Evolutionary conservation across 2,888 invertebrate genomes (phyloP).

Genomic region (Chydorus sphaericus): DNA sequence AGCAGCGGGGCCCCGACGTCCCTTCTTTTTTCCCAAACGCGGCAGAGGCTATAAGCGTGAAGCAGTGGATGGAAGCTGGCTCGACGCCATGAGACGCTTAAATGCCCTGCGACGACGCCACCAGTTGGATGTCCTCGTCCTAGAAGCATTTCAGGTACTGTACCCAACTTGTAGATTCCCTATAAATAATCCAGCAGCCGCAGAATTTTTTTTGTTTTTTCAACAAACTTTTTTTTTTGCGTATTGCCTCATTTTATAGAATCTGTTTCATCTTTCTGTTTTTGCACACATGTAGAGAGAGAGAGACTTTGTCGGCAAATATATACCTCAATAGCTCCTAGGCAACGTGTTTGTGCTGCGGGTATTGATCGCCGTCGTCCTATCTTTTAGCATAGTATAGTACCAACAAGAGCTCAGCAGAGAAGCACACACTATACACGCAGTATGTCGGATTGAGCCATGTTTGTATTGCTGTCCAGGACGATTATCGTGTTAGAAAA

Average conservation of each 20-base stretch:
- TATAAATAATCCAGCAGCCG: not conserved
- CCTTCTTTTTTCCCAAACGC: too few species aligned
- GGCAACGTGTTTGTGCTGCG: not conserved
- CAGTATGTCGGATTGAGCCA: not conserved
- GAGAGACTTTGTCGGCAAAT: not conserved
- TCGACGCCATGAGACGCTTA: conserved; percentile 2
- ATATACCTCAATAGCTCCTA: conserved; percentile 6
- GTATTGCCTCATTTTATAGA: too few species aligned
- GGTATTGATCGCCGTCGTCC: not conserved
- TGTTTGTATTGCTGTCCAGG: not conserved
- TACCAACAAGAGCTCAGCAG: not conserved
- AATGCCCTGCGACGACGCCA: not conserved
- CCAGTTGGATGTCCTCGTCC: conserved; percentile 5
- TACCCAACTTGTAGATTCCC: not conserved
- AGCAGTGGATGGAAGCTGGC: not conserved
- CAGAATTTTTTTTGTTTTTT: not conserved
- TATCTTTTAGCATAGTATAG: not conserved
- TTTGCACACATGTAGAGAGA: too few species aligned
- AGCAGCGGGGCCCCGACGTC: too few species aligned
- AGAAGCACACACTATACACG: too few species aligned
- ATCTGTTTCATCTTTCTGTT: too few species aligned
- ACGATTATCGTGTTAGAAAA: not conserved
- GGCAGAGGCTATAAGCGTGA: not conserved
- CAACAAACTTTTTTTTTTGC: too few species aligned
- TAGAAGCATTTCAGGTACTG: conserved; percentile 3